Conservation (phyloP, 1,140 invertebrate species). For the Cyclina sinensis region DNA sequence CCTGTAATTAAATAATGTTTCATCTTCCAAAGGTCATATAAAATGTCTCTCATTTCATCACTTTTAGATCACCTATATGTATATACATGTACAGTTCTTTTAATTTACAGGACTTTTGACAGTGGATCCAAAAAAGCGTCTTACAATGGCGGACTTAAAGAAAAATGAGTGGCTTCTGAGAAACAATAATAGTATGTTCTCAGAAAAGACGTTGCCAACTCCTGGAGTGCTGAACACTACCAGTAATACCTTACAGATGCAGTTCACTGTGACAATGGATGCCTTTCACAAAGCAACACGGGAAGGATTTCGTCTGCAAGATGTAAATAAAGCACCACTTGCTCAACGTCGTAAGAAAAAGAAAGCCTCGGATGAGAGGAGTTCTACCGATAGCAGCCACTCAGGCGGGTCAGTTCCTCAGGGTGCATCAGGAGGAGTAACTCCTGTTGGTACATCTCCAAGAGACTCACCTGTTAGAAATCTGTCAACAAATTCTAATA, state of each 20-base stretch:
- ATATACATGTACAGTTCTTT: no score
- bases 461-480: slow-evolving; percentile 57
- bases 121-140: slow-evolving; percentile 92
- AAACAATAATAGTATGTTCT: slow-evolving; percentile 82
- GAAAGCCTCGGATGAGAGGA: slow-evolving; percentile 87
- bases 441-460: background rate
- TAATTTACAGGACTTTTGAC: slow-evolving; percentile 90
- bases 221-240: slow-evolving; percentile 87
- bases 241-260: slow-evolving; percentile 76
- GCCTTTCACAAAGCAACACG: slow-evolving; percentile 91
- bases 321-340: slow-evolving; percentile 90
- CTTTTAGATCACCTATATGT: no score
- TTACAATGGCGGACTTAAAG: slow-evolving; percentile 90
- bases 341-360: slow-evolving; percentile 91
- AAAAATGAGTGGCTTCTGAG: slow-evolving; percentile 90
- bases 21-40: no score
- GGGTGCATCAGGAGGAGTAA: slow-evolving; percentile 49
- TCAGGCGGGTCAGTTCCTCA: slow-evolving; percentile 74
- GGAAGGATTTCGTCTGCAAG: slow-evolving; percentile 91
- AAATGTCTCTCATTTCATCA: no score
- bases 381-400: slow-evolving; percentile 83
- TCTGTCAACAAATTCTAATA: slow-evolving; percentile 72
- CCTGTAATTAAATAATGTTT: no score
- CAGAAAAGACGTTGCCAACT: slow-evolving; percentile 88
- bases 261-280: slow-evolving; percentile 89